Evolutionary conservation across 2,888 invertebrate genomes (phyloP).

Genomic region (Nezara viridula): DNA sequence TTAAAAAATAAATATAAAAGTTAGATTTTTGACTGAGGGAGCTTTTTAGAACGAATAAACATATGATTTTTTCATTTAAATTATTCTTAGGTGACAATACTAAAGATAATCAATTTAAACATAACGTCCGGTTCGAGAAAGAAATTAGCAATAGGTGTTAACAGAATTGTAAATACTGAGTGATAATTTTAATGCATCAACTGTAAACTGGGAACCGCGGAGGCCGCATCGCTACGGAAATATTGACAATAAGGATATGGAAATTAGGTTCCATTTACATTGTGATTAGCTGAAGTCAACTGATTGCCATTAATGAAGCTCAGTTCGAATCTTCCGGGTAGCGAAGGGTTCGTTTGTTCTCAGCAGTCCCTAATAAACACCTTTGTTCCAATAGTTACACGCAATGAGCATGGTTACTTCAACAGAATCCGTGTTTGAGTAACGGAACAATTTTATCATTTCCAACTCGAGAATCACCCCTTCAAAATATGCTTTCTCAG

Average conservation of each 20-base stretch:
- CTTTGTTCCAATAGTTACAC: not conserved
- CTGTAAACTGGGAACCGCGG: not conserved
- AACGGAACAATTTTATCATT: not conserved
- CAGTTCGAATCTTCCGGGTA: not conserved
- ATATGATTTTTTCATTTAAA: too few species aligned
- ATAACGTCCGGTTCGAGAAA: not conserved
- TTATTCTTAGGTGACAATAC: not conserved
- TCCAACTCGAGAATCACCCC: not conserved
- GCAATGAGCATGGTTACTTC: not conserved
- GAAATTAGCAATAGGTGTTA: not conserved
- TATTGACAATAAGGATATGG: not conserved
- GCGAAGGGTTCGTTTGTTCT: not conserved
- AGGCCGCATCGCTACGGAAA: not conserved
- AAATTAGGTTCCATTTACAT: slow-evolving; percentile 25
- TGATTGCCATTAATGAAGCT: slow-evolving; percentile 12
- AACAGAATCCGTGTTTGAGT: not conserved
- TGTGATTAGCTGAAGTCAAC: not conserved
- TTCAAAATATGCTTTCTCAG: not conserved
- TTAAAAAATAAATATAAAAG: too few species aligned
- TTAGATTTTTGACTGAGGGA: too few species aligned
- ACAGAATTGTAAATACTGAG: not conserved
- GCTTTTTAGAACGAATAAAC: too few species aligned
- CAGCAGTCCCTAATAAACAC: not conserved
- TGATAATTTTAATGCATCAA: not conserved
- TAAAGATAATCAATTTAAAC: not conserved